Percentiles rank a stretch among this genome's conserved stretches.
Evolutionary conservation across 2,113 vertebrate genomes (phyloP).

Genomic region (Circaetus cinerascens): DNA sequence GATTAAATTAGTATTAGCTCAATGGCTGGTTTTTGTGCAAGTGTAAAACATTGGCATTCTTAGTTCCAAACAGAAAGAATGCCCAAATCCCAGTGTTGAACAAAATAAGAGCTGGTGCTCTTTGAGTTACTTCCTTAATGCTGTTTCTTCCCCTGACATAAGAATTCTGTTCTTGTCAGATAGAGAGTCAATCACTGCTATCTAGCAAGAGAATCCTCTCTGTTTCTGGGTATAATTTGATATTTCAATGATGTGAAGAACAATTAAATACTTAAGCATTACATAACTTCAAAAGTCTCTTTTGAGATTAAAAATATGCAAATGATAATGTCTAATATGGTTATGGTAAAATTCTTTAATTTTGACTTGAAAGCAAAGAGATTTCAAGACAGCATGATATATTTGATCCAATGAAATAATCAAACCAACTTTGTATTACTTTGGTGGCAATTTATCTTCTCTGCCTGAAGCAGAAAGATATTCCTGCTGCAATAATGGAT

Average conservation of each 20-base stretch:
- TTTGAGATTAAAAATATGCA: slow-evolving; percentile 76
- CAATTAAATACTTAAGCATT: slow-evolving; percentile 71
- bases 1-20: not conserved
- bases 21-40: not conserved
- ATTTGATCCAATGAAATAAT: slow-evolving; percentile 78
- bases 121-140: not conserved
- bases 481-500: slow-evolving; percentile 71
- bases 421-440: slow-evolving; percentile 70
- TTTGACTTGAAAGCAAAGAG: slow-evolving; percentile 73
- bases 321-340: slow-evolving; percentile 72
- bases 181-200: slow-evolving; percentile 33
- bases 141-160: not conserved
- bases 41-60: not conserved
- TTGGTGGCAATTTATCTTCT: slow-evolving; percentile 73
- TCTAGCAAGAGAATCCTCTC: slow-evolving; percentile 47
- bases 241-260: slow-evolving; percentile 67
- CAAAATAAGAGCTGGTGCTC: not conserved
- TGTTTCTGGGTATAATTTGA: slow-evolving; percentile 54
- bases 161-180: slow-evolving; percentile 53
- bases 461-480: slow-evolving; percentile 73
- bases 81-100: not conserved
- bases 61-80: not conserved
- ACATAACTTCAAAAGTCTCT: slow-evolving; percentile 66
- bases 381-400: slow-evolving; percentile 70
- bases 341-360: slow-evolving; percentile 75